Evolutionary conservation across 1,140 invertebrate species (phyloP).

Genomic region (Anadara kagoshimensis): DNA sequence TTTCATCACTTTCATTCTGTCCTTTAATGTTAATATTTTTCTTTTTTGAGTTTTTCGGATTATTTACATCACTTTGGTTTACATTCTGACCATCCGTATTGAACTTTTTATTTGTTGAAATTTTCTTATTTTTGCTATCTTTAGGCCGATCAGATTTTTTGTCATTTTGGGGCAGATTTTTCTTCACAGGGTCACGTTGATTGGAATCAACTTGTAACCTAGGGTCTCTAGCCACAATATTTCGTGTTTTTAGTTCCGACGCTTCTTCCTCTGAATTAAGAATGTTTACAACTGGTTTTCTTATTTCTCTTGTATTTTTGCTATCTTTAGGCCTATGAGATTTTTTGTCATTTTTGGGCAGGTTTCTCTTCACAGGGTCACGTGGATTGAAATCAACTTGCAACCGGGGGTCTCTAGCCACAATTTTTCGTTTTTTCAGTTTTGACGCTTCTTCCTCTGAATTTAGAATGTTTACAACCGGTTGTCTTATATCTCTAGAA

Average conservation of each 20-base stretch:
- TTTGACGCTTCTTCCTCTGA: neutral
- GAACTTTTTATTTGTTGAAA: too few species aligned
- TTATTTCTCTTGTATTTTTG: neutral
- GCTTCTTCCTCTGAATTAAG: constrained; percentile 3
- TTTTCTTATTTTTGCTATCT: too few species aligned
- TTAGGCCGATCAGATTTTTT: neutral
- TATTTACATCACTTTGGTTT: too few species aligned
- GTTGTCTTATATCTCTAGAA: neutral
- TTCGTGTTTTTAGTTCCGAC: neutral
- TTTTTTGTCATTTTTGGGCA: neutral
- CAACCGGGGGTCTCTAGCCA: neutral
- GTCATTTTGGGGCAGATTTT: neutral
- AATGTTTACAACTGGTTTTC: neutral
- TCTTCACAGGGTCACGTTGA: constrained; percentile 5
- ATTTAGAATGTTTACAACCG: neutral
- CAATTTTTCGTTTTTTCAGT: neutral
- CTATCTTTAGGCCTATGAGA: too few species aligned
- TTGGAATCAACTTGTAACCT: neutral
- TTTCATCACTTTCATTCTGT: too few species aligned
- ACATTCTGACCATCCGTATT: too few species aligned
- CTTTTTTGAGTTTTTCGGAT: too few species aligned
- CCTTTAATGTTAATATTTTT: too few species aligned
- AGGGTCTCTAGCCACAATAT: neutral
- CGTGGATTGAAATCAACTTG: neutral
- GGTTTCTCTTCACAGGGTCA: constrained; percentile 2